Evolutionary conservation across 2,888 invertebrate genomes (phyloP), one percentile per base, ranked within the genome.

Genomic region (Psylliodes chrysocephalus): DNA sequence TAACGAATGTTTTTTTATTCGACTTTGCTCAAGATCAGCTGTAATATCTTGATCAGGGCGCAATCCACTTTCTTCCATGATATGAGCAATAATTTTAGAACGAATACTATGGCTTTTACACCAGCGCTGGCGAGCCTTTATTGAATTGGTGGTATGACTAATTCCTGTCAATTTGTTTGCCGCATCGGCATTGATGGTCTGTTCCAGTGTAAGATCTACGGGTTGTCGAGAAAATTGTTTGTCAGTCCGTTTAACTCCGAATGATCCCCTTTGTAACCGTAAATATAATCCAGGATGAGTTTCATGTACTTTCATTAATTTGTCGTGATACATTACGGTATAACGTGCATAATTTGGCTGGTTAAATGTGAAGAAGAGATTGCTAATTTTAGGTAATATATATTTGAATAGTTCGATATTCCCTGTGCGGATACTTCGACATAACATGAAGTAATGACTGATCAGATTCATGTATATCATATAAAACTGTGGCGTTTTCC

Each of bases 181-280:
- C 64, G 71, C 71, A 68, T 73, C 68, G 40, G 68, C 71, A 61
- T 74, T 74, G 72, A n/a, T n/a, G n/a, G n/a, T 76, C 51, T 69
- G 67, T 55, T 76, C 75, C 15, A 77, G 51, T 22, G 30, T 49
- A n/a, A 64, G 22, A 30, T 63, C 59, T n/a, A 59, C 38, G 1
- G 63, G 59, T 18, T n/a, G n/a, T n/a, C n/a, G n/a, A n/a, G n/a
- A n/a, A n/a, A n/a, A n/a, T n/a, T n/a, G n/a, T n/a, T n/a, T 52
- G 30, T 28, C 59, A 49, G 62, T 66, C 62, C 52, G 49, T 59
- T 67, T 7, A 55, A 67, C 33, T 60, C 71, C 33, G 62, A 60
- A 49, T 61, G 44, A 62, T 67, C 67, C 59, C 22, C 42, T 40
- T 19, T 19, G 6, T 8, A n/a, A n/a, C n/a, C n/a, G n/a, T n/a